phyloP scores from a whole-genome alignment of 1,140 invertebrate genomes.

The Aporrectodea caliginosa region DNA sequence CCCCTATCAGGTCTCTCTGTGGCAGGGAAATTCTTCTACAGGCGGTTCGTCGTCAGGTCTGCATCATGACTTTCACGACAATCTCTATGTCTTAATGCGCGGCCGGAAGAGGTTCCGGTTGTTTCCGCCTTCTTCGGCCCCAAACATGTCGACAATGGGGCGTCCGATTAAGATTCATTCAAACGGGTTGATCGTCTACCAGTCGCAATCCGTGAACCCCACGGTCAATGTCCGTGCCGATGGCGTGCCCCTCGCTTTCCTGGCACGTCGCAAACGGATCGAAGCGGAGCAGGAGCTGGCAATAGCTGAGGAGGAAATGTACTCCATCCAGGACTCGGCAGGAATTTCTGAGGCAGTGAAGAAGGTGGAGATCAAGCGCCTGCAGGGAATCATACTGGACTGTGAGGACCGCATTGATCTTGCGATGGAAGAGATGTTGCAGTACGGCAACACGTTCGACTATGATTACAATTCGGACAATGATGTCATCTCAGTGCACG shows the following conservation, averaged over 20 bases:
- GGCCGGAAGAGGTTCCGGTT: slow-evolving; percentile 27
- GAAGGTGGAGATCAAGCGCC: background rate
- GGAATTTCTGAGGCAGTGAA: slow-evolving; percentile 7
- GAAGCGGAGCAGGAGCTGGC: slow-evolving; percentile 9
- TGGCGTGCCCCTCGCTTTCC: slow-evolving; percentile 17
- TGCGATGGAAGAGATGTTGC: slow-evolving; percentile 18
- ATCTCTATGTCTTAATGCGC: slow-evolving; percentile 23
- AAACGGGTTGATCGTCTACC: slow-evolving; percentile 27
- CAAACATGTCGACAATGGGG: slow-evolving; percentile 12
- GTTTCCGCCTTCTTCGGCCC: slow-evolving; percentile 13
- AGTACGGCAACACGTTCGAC: slow-evolving; percentile 4
- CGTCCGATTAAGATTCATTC: slow-evolving; percentile 4
- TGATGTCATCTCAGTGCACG: background rate
- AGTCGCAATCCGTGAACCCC: background rate
- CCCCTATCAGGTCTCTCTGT: slow-evolving; percentile 23
- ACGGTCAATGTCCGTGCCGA: slow-evolving; percentile 13
- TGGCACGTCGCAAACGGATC: background rate
- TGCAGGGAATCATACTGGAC: background rate
- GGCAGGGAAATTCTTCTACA: slow-evolving; percentile 14
- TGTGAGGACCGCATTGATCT: slow-evolving; percentile 17
- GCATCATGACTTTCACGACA: slow-evolving; percentile 29
- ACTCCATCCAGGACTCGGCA: slow-evolving; percentile 5
- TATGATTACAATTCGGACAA: background rate
- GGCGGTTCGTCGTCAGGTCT: slow-evolving; percentile 17
- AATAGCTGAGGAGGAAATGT: background rate